Evolutionary conservation across 2,888 invertebrate genomes (phyloP), one percentile per base, ranked within the genome.

Genomic region (Calliphora vomitoria): DNA sequence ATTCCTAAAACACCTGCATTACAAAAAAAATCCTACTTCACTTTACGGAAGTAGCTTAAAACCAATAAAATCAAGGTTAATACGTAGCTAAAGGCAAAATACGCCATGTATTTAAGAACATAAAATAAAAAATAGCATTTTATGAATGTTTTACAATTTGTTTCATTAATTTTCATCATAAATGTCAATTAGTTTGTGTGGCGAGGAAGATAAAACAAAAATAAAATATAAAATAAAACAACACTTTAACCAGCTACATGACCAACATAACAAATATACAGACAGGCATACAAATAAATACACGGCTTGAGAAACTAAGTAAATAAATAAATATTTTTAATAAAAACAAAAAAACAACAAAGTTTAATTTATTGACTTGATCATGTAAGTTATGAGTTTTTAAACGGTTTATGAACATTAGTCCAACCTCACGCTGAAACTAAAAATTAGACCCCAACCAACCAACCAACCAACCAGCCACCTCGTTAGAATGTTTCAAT

Each of bases 301-400:
- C 15, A 58, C 58, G 20, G 3, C 47, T 69, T 20, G 20, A 71
- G 20, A 71, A n/a, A 72, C 44, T 53, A 44, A n/a, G n/a, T n/a
- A n/a, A 58, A 41, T 41, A 69, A 31, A 50, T 58, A 35, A 44
- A 44, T 47, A 20, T 60, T 60, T 50, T 75, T 38, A 53, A 44
- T 50, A 76, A 69, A 31, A 82, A 76, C 0, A 71, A 20, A 72
- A 71, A 13, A 13, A 44, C 6, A 58, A 58, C 58, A 50, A 25
- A 4, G 20, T 15, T 81, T 62, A 75, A 81, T 88, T 83, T 83
- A 78, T 82, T 76, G 53, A 38, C 79, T 91, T 92, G 91, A 92
- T 91, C 91, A 90, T 90, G 90, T 91, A 92, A 91, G 90, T 91
- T 92, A 92, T 92, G 89, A 90, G 89, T 91, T 92, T 91, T 92